phyloP scores from a whole-genome alignment of 2,797 vertebrate species.

The Tympanoctomys barrerae region DNA sequence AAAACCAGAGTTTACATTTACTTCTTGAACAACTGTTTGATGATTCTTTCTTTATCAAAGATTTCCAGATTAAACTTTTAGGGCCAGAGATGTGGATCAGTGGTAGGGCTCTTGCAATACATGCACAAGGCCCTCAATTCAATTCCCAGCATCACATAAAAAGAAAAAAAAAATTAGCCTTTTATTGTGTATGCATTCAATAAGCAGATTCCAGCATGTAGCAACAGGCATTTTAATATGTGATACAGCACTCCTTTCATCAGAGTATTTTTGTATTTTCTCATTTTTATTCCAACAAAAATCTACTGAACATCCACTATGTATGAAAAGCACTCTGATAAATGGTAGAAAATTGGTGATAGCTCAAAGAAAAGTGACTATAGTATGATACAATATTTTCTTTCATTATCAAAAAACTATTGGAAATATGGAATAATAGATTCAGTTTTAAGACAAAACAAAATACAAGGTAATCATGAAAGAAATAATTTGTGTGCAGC shows the following conservation, averaged over 20 bases:
- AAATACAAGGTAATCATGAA: slow-evolving; percentile 38
- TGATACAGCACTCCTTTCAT: background rate
- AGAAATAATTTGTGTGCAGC: background rate
- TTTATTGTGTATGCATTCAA: slow-evolving; percentile 9
- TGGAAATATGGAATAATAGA: slow-evolving; percentile 8
- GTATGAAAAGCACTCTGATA: slow-evolving; percentile 16
- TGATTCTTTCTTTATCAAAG: background rate
- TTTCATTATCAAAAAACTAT: slow-evolving; percentile 38
- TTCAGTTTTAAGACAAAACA: slow-evolving; percentile 34
- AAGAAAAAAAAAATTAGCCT: background rate
- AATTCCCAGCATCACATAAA: too few relatives aligned
- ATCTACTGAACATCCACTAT: background rate
- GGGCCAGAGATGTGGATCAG: too few relatives aligned
- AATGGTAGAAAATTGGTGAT: background rate
- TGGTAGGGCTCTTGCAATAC: too few relatives aligned
- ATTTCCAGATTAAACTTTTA: background rate
- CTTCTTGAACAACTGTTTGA: slow-evolving; percentile 45
- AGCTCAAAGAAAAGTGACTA: slow-evolving; percentile 30
- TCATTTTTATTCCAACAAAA: slow-evolving; percentile 50
- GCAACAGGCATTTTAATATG: background rate
- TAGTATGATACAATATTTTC: background rate
- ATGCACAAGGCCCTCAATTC: too few relatives aligned
- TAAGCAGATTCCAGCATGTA: background rate
- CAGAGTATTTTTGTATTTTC: background rate
- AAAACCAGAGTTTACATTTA: slow-evolving; percentile 37